These are phyloP conservation scores for Conopomorpha cramerella DNA, from an alignment of 1,140 invertebrate genomes.

Conservation along the genomic window DNA sequence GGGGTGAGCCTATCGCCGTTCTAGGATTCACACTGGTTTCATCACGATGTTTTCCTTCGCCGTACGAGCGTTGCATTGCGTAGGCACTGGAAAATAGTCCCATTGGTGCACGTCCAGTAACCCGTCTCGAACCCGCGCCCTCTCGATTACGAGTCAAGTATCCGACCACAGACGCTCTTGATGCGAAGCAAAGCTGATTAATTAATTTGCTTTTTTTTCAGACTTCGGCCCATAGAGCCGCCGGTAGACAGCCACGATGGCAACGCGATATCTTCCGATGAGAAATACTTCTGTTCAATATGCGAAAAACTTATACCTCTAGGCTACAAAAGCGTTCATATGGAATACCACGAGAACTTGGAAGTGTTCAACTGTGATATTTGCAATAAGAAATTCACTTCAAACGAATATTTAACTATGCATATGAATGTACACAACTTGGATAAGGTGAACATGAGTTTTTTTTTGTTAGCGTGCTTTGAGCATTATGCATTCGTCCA, in stretches of 20 bases:
- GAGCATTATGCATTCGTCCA: no score
- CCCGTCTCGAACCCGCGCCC: no score
- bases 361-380: slow-evolving; percentile 63
- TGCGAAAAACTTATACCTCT: slow-evolving; percentile 64
- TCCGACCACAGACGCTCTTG: no score
- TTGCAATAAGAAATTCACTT: slow-evolving; percentile 72
- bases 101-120: no score
- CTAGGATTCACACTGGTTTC: no score
- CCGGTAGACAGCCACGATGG: slow-evolving; percentile 25
- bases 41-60: no score
- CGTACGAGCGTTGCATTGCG: no score
- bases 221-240: slow-evolving; percentile 33
- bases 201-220: slow-evolving; percentile 7
- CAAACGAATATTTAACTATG: slow-evolving; percentile 67
- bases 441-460: slow-evolving; percentile 44
- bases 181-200: no score
- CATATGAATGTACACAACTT: slow-evolving; percentile 70
- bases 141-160: no score
- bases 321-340: slow-evolving; percentile 66
- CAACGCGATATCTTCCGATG: slow-evolving; percentile 6
- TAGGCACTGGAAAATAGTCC: no score
- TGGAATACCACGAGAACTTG: slow-evolving; percentile 63
- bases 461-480: no score
- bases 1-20: no score
- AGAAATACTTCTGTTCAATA: slow-evolving; percentile 48